phyloP scores from a whole-genome alignment of 2,113 vertebrate genomes.

The Melanotaenia duboulayi region DNA sequence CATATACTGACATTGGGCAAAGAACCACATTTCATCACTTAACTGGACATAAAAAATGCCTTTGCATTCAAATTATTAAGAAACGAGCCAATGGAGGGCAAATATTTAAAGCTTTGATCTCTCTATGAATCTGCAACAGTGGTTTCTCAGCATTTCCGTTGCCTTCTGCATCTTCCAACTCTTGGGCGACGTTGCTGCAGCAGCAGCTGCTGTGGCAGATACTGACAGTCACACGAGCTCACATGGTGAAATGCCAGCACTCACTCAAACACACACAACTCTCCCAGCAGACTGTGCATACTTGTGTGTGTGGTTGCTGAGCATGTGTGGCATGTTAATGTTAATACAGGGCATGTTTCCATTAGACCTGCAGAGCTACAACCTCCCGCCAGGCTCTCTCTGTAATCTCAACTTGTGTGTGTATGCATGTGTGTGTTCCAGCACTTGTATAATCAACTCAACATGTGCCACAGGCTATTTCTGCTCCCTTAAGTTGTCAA shows the following conservation, averaged over 20 bases:
- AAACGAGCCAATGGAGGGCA: background rate
- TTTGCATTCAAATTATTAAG: too few species aligned
- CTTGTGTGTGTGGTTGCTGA: slow-evolving; percentile 16
- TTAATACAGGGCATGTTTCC: slow-evolving; percentile 28
- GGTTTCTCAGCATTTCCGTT: background rate
- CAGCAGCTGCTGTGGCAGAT: slow-evolving; percentile 58
- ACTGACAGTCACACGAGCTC: slow-evolving; percentile 16
- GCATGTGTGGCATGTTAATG: slow-evolving; percentile 35
- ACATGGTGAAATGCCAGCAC: slow-evolving; percentile 1
- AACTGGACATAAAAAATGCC: too few species aligned
- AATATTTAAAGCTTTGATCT: background rate
- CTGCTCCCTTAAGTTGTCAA: slow-evolving; percentile 69
- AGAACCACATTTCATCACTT: too few species aligned
- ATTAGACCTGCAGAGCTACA: slow-evolving; percentile 33
- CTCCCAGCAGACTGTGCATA: slow-evolving; percentile 5
- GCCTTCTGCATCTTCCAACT: slow-evolving; percentile 12
- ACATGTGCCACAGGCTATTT: slow-evolving; percentile 68
- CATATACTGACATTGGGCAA: too few species aligned
- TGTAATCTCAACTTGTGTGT: slow-evolving; percentile 21
- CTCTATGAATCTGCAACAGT: background rate
- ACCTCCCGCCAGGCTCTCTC: slow-evolving; percentile 16
- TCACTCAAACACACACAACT: slow-evolving; percentile 23
- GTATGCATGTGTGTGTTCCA: slow-evolving; percentile 27
- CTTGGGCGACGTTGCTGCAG: slow-evolving; percentile 38
- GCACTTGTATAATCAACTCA: slow-evolving; percentile 64